Evolutionary conservation across 2,888 invertebrate genomes (phyloP), one percentile per base, ranked within the genome.

Genomic region (Apamea anceps): DNA sequence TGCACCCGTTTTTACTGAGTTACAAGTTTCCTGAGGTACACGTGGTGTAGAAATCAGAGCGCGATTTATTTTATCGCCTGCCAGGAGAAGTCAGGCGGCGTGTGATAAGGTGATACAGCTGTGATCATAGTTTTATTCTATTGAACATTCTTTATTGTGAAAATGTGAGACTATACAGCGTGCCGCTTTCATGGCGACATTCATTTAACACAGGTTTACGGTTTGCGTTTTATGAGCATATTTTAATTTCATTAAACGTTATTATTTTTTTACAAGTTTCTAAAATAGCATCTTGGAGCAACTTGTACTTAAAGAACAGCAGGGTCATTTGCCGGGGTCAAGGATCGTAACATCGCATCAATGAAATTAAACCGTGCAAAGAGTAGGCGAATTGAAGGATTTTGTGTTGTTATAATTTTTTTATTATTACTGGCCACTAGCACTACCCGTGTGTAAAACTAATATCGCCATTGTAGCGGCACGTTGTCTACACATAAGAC

Each of bases 1-100:
- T 57, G 77, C 15, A 25, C 28, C 15, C 15, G 65, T 60, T 70
- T 32, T 80, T 60, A 71, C 70, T 42, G 18, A 28, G 51, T 60
- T 51, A 70, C 85, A 79, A 32, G 68, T 32, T 66, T 80, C 42
- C n/a, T n/a, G 57, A 42, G 65, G 15, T 1, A 57, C 63, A 79
- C 80, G 81, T 65, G 85, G 63, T 85, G 28, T 51, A 85, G 81
- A 85, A 81, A 81, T 85, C 57, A n/a, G 21, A 65, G 15, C 45
- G 28, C 37, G 32, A 80, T 81, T 85, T 71, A 79, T 81, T 83
- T 65, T 75, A 85, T 65, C 28, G 37, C 28, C 68, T 54, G 54
- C 57, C 15, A n/a, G 68, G 63, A 65, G 84, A 84, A 84, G 67
- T 84, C 84, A 80, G 65, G 80, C n/a, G 60, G 42, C 42, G 48